phyloP scores from a whole-genome alignment of 2,113 vertebrate species.

The Perognathus longimembris region DNA sequence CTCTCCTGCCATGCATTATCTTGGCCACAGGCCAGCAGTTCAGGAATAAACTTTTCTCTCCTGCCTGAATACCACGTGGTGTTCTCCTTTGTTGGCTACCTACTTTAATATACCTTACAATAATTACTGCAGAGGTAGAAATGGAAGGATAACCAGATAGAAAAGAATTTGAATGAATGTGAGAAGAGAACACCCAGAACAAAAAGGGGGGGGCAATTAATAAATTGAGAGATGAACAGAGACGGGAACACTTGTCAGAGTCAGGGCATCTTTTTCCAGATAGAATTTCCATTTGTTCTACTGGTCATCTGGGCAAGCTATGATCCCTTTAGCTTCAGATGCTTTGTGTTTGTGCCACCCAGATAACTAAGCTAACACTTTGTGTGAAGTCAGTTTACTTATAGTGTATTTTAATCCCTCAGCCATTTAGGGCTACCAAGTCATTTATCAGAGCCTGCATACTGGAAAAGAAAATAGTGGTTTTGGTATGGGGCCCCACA shows the following conservation, averaged over 20 bases:
- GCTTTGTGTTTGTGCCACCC: not conserved
- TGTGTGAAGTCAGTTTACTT: not conserved
- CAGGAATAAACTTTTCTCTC: too few relatives aligned
- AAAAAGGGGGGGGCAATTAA: not conserved
- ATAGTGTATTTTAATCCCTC: not conserved
- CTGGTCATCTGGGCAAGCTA: not conserved
- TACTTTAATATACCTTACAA: too few relatives aligned
- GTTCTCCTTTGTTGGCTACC: too few relatives aligned
- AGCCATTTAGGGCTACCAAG: not conserved
- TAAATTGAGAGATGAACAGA: not conserved
- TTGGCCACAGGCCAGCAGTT: too few relatives aligned
- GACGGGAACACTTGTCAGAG: not conserved
- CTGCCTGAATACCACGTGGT: too few relatives aligned
- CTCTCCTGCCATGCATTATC: too few relatives aligned
- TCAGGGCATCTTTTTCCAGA: not conserved
- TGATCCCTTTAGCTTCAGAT: not conserved
- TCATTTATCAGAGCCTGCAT: not conserved
- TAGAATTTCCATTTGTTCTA: not conserved
- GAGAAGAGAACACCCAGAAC: not conserved
- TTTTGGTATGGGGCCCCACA: not conserved
- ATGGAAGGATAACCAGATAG: not conserved
- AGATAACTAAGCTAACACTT: not conserved
- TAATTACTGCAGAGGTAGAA: not conserved
- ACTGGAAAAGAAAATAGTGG: not conserved
- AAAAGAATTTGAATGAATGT: not conserved